These are phyloP conservation scores for Eulacestoma nigropectus DNA, from an alignment of 2,113 vertebrate species.

Conservation along the genomic window DNA sequence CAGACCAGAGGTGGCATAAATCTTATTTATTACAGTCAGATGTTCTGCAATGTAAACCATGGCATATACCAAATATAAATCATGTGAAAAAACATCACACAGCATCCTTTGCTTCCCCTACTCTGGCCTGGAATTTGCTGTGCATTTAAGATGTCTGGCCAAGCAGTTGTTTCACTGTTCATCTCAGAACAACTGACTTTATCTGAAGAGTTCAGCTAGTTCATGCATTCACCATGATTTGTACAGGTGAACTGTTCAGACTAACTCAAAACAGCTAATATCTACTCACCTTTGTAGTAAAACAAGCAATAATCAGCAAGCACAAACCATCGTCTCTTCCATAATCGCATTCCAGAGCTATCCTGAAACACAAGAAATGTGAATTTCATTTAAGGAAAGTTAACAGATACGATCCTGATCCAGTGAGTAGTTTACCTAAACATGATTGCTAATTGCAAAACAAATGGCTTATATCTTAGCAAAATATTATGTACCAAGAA, in stretches of 20 bases:
- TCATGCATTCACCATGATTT: not conserved
- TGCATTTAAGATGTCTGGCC: fast-evolving
- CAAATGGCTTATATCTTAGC: not conserved
- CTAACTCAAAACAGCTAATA: not conserved
- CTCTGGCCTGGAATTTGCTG: not conserved
- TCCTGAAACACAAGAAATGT: slow-evolving; percentile 79
- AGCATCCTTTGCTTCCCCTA: not conserved
- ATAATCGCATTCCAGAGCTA: slow-evolving; percentile 96
- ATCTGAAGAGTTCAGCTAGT: not conserved
- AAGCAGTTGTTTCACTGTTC: not conserved
- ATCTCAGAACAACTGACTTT: not conserved
- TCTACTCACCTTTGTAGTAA: slow-evolving; percentile 98
- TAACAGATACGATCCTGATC: not conserved
- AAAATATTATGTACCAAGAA: not conserved
- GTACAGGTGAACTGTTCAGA: not conserved
- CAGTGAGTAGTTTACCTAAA: not conserved
- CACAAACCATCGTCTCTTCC: slow-evolving; percentile 98
- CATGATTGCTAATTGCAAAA: not conserved
- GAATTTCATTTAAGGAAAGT: not conserved
- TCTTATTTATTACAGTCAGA: not conserved
- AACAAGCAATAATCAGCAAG: slow-evolving; percentile 97
- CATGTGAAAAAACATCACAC: not conserved
- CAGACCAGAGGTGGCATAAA: not conserved
- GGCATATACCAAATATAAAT: not conserved
- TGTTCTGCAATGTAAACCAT: fast-evolving